Evolutionary conservation across 2,888 invertebrate species (phyloP).

Genomic region (Dryadula phaetusa): DNA sequence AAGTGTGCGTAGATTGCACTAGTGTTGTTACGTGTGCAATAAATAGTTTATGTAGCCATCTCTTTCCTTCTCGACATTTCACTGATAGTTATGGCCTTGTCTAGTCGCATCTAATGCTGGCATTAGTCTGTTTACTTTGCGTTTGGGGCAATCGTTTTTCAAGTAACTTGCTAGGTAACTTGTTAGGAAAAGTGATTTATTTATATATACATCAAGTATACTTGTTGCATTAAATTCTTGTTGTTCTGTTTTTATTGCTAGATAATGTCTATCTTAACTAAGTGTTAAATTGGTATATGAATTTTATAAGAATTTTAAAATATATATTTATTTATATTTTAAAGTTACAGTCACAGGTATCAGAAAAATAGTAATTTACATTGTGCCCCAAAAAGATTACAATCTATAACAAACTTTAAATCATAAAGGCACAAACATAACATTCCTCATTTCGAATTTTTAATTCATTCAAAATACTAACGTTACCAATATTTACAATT

Average conservation of each 20-base stretch:
- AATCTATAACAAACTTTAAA: no score
- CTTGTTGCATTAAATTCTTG: background rate
- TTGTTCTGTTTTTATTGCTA: background rate
- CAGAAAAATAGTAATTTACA: background rate
- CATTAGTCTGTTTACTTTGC: conserved; percentile 73
- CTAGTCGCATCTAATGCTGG: conserved; percentile 85
- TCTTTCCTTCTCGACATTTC: conserved; percentile 84
- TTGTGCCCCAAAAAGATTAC: no score
- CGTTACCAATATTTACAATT: background rate
- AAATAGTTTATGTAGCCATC: conserved; percentile 80
- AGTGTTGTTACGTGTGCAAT: conserved; percentile 80
- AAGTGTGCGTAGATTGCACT: conserved; percentile 78
- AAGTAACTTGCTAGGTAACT: conserved; percentile 60
- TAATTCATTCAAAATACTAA: background rate
- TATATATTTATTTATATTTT: background rate
- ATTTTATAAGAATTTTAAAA: background rate
- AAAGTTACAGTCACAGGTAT: background rate
- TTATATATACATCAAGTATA: background rate
- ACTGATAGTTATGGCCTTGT: conserved; percentile 84
- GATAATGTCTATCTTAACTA: background rate
- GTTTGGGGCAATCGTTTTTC: conserved; percentile 40
- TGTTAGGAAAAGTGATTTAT: conserved; percentile 12
- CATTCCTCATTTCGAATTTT: background rate
- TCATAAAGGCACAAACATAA: background rate
- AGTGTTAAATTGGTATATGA: background rate